Evolutionary conservation across 2,113 vertebrate species (phyloP).

Genomic region (Glaucidium brasilianum): DNA sequence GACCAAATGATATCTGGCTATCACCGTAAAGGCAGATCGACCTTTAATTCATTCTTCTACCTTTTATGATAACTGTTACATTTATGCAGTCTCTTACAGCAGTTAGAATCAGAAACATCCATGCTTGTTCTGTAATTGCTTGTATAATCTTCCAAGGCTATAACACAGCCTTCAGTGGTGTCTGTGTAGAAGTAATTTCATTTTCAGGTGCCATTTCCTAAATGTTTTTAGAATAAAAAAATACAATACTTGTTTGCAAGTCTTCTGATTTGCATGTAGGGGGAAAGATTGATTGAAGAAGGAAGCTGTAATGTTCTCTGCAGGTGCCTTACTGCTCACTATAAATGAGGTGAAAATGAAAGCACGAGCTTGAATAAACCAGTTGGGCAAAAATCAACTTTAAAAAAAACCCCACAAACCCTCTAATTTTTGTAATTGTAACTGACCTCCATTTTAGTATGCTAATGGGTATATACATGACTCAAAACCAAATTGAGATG

Average conservation of each 20-base stretch:
- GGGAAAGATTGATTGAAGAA: neutral
- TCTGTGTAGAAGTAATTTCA: neutral
- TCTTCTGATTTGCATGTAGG: neutral
- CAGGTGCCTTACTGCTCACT: neutral
- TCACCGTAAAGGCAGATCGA: neutral
- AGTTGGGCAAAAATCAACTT: neutral
- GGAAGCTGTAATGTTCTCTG: neutral
- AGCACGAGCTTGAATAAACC: neutral
- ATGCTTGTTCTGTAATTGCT: neutral
- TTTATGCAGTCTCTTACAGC: neutral
- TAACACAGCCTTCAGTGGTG: neutral
- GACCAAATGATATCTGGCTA: neutral
- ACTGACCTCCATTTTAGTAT: neutral
- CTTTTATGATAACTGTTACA: neutral
- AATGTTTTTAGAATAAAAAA: neutral
- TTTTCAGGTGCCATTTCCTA: neutral
- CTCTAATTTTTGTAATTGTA: neutral
- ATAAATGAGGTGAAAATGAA: fast-evolving
- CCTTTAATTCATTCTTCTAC: neutral
- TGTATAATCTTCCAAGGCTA: neutral
- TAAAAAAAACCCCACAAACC: neutral
- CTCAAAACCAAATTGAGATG: neutral
- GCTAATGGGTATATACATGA: neutral
- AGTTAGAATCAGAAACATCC: neutral
- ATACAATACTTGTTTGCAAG: neutral